These are phyloP conservation scores for Lepidochrysops patricia DNA, from an alignment of 2,888 invertebrate genomes.

Conservation along the genomic window DNA sequence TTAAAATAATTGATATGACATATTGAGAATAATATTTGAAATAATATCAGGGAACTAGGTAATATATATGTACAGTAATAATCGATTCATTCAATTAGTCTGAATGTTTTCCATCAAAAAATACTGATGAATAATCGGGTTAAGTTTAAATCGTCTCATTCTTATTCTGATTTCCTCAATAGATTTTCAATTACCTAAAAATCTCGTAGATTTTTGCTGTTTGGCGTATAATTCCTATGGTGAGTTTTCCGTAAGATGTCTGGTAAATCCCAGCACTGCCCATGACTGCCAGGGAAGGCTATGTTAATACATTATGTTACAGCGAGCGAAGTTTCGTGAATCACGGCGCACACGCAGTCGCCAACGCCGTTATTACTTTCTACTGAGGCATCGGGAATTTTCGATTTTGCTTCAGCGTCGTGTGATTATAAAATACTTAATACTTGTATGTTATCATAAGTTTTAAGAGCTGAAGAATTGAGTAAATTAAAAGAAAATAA, in stretches of 20 bases:
- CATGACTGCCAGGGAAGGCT: constrained; percentile 25
- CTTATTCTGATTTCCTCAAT: neutral
- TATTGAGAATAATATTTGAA: no score
- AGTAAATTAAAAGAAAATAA: no score
- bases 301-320: constrained; percentile 74
- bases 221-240: neutral
- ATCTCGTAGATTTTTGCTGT: neutral
- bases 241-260: neutral
- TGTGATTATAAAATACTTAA: neutral
- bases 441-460: neutral
- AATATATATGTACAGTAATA: no score
- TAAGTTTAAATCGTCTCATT: neutral
- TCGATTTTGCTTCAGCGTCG: constrained; percentile 12
- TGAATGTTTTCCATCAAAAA: no score
- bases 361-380: constrained; percentile 69
- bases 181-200: neutral
- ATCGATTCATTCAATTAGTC: no score
- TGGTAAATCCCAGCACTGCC: constrained; percentile 28
- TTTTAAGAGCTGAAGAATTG: neutral
- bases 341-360: constrained; percentile 46
- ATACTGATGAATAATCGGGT: no score
- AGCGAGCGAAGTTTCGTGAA: constrained; percentile 55
- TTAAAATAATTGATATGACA: no score
- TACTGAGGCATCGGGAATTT: constrained; percentile 35
- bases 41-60: no score